Evolutionary conservation across 2,113 vertebrate genomes (phyloP).

Genomic region (Aix galericulata): DNA sequence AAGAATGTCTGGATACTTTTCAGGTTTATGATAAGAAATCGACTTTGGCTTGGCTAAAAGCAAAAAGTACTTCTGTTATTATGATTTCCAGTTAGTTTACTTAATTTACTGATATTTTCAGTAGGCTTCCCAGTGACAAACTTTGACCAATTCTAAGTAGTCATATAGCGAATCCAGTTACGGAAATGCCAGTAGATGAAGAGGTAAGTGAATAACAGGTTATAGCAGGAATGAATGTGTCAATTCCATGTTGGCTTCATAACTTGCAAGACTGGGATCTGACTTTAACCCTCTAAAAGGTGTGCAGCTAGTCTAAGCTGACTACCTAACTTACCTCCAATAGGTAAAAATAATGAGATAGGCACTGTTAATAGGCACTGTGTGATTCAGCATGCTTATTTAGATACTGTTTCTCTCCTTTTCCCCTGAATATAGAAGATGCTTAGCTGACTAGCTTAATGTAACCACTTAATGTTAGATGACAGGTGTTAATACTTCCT

Average conservation of each 20-base stretch:
- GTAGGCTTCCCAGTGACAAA: background rate
- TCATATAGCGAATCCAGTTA: background rate
- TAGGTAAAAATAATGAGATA: background rate
- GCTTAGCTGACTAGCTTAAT: background rate
- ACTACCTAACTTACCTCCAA: background rate
- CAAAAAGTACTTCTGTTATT: background rate
- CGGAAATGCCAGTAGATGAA: background rate
- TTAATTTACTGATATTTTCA: background rate
- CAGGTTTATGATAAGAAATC: slow-evolving; percentile 56
- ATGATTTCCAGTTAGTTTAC: background rate
- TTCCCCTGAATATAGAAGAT: background rate
- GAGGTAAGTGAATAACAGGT: background rate
- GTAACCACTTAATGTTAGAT: background rate
- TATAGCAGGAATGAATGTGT: background rate
- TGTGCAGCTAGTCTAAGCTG: background rate
- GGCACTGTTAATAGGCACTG: background rate
- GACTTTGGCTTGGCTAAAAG: background rate
- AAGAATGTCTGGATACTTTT: slow-evolving; percentile 74
- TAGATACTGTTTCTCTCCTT: background rate
- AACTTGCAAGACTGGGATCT: background rate
- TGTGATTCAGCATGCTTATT: background rate
- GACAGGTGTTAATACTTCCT: background rate
- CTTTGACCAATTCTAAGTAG: background rate
- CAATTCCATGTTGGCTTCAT: background rate
- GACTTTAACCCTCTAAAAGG: background rate